Percentiles rank a stretch among this genome's conserved stretches.
These are phyloP conservation scores for Electrophaes corylata DNA, from an alignment of 2,888 invertebrate species.

Conservation along the genomic window DNA sequence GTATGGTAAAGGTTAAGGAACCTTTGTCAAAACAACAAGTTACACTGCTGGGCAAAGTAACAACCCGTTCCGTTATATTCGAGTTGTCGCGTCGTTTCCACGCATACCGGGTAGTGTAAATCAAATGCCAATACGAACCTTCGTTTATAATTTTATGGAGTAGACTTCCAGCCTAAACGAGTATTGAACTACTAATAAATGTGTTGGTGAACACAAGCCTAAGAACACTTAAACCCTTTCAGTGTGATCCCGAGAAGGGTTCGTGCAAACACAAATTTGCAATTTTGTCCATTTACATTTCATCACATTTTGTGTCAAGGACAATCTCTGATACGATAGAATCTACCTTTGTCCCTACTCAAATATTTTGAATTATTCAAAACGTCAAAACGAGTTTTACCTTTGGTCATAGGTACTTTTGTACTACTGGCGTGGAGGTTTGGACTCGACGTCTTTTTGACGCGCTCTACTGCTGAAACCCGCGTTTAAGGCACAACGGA, in stretches of 20 bases:
- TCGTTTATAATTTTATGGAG: no score
- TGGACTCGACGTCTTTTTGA: no score
- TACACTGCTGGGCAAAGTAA: no score
- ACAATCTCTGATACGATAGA: slow-evolving; percentile 25
- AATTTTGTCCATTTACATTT: slow-evolving; percentile 62
- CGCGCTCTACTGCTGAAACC: no score
- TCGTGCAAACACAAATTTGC: slow-evolving; percentile 52
- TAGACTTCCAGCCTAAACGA: neutral
- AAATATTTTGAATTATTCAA: slow-evolving; percentile 19
- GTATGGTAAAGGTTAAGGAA: neutral
- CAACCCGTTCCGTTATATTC: no score
- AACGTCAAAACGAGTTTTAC: slow-evolving; percentile 12
- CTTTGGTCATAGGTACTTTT: neutral
- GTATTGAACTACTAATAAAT: neutral
- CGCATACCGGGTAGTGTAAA: no score
- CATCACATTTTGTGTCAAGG: slow-evolving; percentile 39
- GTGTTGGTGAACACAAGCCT: slow-evolving; percentile 24
- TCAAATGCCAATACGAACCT: no score
- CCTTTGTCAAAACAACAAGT: neutral
- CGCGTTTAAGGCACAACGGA: no score
- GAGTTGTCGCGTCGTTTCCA: no score
- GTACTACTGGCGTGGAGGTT: no score
- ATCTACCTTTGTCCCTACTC: slow-evolving; percentile 20
- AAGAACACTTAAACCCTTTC: slow-evolving; percentile 58
- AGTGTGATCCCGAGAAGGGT: slow-evolving; percentile 46